Evolutionary conservation across 1,140 invertebrate genomes (phyloP).

Genomic region (Diachasmimorpha longicaudata): DNA sequence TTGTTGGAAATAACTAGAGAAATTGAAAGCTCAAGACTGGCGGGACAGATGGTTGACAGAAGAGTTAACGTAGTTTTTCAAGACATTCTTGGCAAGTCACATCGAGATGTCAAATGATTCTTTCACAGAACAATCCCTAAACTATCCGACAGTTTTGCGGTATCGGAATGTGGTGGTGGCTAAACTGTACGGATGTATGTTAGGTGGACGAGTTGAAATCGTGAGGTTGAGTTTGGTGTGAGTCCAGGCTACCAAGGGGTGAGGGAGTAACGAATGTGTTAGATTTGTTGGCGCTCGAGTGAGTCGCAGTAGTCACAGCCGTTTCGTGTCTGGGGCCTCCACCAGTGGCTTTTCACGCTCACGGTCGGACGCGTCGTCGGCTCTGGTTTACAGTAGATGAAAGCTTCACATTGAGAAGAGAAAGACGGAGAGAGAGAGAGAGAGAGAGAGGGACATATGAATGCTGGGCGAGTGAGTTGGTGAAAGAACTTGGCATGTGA

Average conservation of each 20-base stretch:
- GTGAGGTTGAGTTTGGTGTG: neutral
- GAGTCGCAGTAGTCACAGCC: slow-evolving; percentile 1
- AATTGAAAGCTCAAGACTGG: too few species aligned
- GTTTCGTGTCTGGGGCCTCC: neutral
- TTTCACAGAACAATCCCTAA: neutral
- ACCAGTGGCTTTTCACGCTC: slow-evolving; percentile 17
- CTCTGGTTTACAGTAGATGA: slow-evolving; percentile 2
- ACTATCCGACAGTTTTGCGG: neutral
- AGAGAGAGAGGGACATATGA: neutral
- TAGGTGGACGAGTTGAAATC: neutral
- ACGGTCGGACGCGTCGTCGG: slow-evolving; percentile 9
- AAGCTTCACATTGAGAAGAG: neutral
- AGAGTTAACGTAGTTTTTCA: too few species aligned
- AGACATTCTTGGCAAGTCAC: neutral
- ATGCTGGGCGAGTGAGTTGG: neutral
- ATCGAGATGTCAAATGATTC: neutral
- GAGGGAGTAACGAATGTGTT: slow-evolving; percentile 15
- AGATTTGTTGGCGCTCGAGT: slow-evolving; percentile 16
- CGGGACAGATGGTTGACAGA: too few species aligned
- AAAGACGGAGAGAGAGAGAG: neutral
- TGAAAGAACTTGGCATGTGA: slow-evolving; percentile 2
- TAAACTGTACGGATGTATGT: neutral
- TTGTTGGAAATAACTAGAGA: too few species aligned
- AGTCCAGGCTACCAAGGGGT: neutral
- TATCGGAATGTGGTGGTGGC: neutral